Conservation (phyloP, 2,797 vertebrate genomes). For the Enteromius afrohamiltoni region DNA sequence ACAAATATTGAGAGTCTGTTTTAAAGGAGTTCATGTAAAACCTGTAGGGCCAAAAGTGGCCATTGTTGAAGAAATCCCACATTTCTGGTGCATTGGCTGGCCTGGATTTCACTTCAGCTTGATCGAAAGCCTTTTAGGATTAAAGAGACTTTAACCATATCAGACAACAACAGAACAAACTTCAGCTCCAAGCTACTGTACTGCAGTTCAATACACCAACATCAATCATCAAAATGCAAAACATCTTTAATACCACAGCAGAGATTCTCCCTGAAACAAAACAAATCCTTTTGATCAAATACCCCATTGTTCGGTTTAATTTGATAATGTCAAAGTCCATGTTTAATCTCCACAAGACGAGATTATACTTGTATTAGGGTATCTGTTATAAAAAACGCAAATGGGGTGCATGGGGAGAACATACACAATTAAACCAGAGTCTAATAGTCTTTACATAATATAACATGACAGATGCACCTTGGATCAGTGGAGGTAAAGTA, state of each 20-base stretch:
- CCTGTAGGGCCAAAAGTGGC: neutral
- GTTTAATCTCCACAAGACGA: constrained; percentile 20
- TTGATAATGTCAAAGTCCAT: constrained; percentile 23
- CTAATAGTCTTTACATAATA: neutral
- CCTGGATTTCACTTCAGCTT: neutral
- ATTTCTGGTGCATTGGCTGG: neutral
- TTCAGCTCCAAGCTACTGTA: constrained; percentile 10
- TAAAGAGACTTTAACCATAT: constrained; percentile 14
- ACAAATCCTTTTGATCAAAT: constrained; percentile 52
- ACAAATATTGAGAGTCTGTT: neutral
- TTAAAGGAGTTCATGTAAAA: neutral
- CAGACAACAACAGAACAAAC: constrained; percentile 5
- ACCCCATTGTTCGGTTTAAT: constrained; percentile 39
- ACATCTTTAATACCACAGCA: constrained; percentile 39
- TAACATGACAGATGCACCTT: neutral
- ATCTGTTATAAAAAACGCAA: constrained; percentile 39
- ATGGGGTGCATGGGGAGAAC: neutral
- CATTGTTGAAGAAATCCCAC: neutral
- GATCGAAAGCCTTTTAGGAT: constrained; percentile 31
- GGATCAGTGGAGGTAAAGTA: neutral
- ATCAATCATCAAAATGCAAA: constrained; percentile 44
- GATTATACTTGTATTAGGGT: constrained; percentile 46
- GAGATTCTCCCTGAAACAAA: constrained; percentile 41
- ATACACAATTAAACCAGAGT: neutral
- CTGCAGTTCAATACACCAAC: constrained; percentile 11